Evolutionary conservation across 2,797 vertebrate species (phyloP).

Genomic region (Fistularia tabacaria): DNA sequence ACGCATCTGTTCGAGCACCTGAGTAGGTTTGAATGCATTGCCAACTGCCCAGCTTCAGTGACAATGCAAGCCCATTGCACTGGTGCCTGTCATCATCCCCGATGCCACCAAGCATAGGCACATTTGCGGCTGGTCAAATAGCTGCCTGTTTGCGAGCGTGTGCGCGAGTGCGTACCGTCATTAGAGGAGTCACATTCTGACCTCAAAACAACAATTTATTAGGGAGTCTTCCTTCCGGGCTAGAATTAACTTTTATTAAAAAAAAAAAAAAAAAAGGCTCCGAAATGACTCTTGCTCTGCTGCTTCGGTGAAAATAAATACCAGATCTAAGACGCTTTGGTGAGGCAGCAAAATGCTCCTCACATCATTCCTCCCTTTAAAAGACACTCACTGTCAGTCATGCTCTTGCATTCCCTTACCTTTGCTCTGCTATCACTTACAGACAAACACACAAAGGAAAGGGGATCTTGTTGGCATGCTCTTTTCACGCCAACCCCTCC

Average conservation of each 20-base stretch:
- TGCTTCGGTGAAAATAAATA: constrained; percentile 40
- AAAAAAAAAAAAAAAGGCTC: constrained; percentile 24
- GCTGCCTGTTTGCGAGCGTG: constrained; percentile 1
- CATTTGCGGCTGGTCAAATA: constrained; percentile 28
- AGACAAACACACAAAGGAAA: constrained; percentile 22
- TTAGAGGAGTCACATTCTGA: no score
- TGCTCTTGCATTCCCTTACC: constrained; percentile 7
- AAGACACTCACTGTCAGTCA: constrained; percentile 22
- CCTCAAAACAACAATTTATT: constrained; percentile 43
- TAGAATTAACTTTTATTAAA: constrained; percentile 46
- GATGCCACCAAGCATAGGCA: constrained; percentile 16
- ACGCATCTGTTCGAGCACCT: constrained; percentile 54
- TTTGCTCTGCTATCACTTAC: constrained; percentile 42
- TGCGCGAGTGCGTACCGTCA: neutral
- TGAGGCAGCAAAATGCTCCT: constrained; percentile 19
- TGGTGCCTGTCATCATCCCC: constrained; percentile 37
- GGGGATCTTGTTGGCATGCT: constrained; percentile 31
- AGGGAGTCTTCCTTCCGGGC: constrained; percentile 31
- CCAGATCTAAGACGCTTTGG: constrained; percentile 37
- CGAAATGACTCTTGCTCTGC: constrained; percentile 12
- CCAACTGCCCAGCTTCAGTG: constrained; percentile 37
- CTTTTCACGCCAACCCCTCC: no score
- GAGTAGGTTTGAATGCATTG: constrained; percentile 52
- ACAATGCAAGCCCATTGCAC: constrained; percentile 24
- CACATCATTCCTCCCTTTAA: constrained; percentile 33